Evolutionary conservation across 2,888 invertebrate genomes (phyloP), one percentile per base, ranked within the genome.

Genomic region (Dione vanillae): DNA sequence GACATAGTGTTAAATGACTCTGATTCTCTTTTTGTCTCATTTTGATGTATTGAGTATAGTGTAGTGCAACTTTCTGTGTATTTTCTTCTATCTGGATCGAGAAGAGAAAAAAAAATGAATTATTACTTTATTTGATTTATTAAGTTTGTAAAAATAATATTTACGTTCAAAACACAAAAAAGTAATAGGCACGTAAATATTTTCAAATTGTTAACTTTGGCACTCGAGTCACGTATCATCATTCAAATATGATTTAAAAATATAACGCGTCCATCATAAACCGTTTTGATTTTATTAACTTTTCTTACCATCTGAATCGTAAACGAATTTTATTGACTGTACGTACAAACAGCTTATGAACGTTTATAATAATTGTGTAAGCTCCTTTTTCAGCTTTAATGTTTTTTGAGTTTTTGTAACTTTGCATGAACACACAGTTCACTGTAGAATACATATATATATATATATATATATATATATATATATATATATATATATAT

Each of bases 171-270:
- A n/a, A n/a, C n/a, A 56, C 56, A 11, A 19, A 37, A 54, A 40
- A 8, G 37, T 56, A 37, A 40, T 56, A 37, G 56, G 14, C 19
- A 37, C 12, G 16, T 56, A 16, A 56, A 56, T 37, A 56, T 56
- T 54, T 35, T 37, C 37, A 54, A 54, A 54, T 54, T 37, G 56
- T 35, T 56, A 56, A 56, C 56, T 56, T 12, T 56, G 0, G 37
- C 16, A 56, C 16, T 56, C 56, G 11, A 56, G 16, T 56, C 37
- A 56, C 56, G 56, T 56, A 37, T 56, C 56, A 54, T 54, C 54
- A 56, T 56, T 56, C 16, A 40, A 56, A 56, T 56, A 56, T 56
- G 56, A 56, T 56, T 56, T 56, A 56, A 56, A 56, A 56, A 7
- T 56, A 37, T 56, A 37, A 56, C 56, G 37, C 37, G 37, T 56